phyloP scores from a whole-genome alignment of 2,113 vertebrate genomes.

The Isichthys henryi region DNA sequence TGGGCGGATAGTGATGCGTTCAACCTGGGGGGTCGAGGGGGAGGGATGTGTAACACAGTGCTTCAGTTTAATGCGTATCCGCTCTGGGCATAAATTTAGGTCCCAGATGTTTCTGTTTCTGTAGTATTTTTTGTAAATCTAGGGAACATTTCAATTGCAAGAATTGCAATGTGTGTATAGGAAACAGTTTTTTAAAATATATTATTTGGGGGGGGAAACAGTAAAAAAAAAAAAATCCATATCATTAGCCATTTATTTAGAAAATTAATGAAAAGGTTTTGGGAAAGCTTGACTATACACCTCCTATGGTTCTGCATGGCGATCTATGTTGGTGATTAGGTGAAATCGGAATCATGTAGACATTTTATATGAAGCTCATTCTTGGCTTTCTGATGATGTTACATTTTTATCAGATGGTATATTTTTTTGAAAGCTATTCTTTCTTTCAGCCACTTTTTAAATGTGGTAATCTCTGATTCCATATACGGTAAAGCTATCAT shows the following conservation, averaged over 20 bases:
- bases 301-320: not conserved
- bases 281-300: not conserved
- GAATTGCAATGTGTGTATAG: not conserved
- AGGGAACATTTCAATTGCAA: not conserved
- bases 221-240: not conserved
- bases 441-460: not conserved
- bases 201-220: not conserved
- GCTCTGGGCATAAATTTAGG: not conserved
- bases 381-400: not conserved
- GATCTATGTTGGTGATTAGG: not conserved
- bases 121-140: not conserved
- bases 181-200: not conserved
- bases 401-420: not conserved
- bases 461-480: not conserved
- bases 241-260: not conserved
- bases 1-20: slow-evolving; percentile 77
- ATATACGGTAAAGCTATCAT: not conserved
- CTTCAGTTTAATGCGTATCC: not conserved
- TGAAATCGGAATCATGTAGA: not conserved
- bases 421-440: not conserved
- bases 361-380: not conserved
- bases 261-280: not conserved
- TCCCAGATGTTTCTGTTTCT: not conserved
- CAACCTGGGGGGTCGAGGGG: slow-evolving; percentile 56
- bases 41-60: not conserved